phyloP scores from a whole-genome alignment of 2,797 vertebrate genomes.

The Arnoldichthys spilopterus region DNA sequence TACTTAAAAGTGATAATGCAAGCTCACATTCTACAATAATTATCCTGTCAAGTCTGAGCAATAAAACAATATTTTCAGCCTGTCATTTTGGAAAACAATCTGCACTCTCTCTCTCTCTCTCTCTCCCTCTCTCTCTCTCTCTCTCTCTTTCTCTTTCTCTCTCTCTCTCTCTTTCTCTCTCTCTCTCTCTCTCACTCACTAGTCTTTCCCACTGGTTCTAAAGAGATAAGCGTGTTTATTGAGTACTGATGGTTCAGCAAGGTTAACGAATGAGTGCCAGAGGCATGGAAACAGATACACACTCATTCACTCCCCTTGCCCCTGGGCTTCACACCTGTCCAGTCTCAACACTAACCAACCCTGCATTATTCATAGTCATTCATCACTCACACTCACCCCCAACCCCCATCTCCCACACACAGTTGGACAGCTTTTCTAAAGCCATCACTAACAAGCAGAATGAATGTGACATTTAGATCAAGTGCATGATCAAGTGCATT shows the following conservation, averaged over 20 bases:
- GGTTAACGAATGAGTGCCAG: slow-evolving; percentile 13
- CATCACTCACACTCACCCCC: slow-evolving; percentile 24
- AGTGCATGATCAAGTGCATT: neutral
- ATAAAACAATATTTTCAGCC: slow-evolving; percentile 19
- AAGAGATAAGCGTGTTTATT: neutral
- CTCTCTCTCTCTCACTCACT: neutral
- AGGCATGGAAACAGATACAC: slow-evolving; percentile 49
- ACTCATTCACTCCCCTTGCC: slow-evolving; percentile 24
- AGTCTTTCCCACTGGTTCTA: neutral
- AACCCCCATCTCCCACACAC: neutral
- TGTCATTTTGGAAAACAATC: slow-evolving; percentile 29
- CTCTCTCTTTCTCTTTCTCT: slow-evolving; percentile 4
- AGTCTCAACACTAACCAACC: slow-evolving; percentile 13
- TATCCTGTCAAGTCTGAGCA: slow-evolving; percentile 19
- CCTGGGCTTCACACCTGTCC: slow-evolving; percentile 50
- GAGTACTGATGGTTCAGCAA: slow-evolving; percentile 13
- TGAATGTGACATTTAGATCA: neutral
- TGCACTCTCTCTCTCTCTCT: neutral
- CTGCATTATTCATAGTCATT: neutral
- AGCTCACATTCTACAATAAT: slow-evolving; percentile 9
- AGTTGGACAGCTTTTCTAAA: neutral
- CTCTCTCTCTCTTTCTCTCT: slow-evolving; percentile 11
- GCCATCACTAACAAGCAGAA: neutral
- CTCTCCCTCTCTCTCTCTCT: slow-evolving; percentile 7
- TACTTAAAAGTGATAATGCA: neutral